Conservation (phyloP, 64 coral and sea anemone genomes). For the Catalaphyllia jardinei region DNA sequence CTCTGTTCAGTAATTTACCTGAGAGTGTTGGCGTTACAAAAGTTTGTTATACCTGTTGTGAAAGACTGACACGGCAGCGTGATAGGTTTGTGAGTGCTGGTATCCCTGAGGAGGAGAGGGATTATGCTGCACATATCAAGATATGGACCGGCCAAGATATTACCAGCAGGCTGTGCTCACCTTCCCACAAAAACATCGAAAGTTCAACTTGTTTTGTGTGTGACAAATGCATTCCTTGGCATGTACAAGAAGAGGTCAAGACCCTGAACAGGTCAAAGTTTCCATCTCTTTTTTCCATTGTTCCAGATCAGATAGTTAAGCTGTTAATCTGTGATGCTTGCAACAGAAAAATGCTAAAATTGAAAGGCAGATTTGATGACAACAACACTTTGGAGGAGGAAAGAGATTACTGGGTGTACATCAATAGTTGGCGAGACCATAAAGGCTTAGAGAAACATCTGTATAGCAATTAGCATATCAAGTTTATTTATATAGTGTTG, state of each 20-base stretch:
- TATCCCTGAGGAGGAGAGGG: constrained; percentile 61
- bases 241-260: constrained; percentile 33
- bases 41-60: constrained; percentile 74
- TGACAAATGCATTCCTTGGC: constrained; percentile 51
- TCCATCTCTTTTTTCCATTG: constrained; percentile 64
- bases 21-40: constrained; percentile 63
- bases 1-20: constrained; percentile 50
- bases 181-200: constrained; percentile 1
- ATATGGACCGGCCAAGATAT: constrained; percentile 70
- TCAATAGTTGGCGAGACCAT: constrained; percentile 82
- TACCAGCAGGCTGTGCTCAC: background rate
- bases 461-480: background rate
- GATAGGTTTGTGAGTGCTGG: constrained; percentile 64
- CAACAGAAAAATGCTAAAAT: constrained; percentile 66
- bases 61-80: constrained; percentile 60
- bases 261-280: constrained; percentile 61
- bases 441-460: constrained; percentile 72
- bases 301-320: constrained; percentile 30
- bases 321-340: constrained; percentile 62
- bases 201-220: constrained; percentile 73
- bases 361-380: constrained; percentile 77
- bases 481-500: too few relatives aligned
- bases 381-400: constrained; percentile 60
- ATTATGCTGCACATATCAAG: constrained; percentile 80
- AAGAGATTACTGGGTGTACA: constrained; percentile 69